Evolutionary conservation across 2,797 vertebrate species (phyloP).

Genomic region (Hylomyscus alleni): DNA sequence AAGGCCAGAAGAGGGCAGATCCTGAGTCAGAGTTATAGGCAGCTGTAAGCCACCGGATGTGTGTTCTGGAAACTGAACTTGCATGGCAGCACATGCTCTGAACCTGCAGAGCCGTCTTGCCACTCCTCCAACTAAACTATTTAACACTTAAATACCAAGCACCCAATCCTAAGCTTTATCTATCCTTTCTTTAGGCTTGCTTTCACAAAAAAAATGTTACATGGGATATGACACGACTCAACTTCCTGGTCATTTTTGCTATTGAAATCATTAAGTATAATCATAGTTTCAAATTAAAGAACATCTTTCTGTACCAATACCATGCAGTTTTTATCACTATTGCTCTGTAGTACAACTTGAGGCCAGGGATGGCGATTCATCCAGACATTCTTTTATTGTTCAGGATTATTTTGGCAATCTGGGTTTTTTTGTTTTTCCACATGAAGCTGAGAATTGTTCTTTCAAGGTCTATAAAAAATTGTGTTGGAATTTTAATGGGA

Average conservation of each 20-base stretch:
- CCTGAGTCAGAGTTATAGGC: neutral
- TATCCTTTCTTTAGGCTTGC: neutral
- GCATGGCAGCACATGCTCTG: neutral
- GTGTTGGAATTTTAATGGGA: no score
- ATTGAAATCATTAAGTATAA: slow-evolving; percentile 47
- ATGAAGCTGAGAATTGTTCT: no score
- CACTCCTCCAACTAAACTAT: neutral
- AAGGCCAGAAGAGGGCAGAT: neutral
- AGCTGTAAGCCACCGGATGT: neutral
- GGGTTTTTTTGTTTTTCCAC: no score
- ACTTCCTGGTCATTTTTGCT: slow-evolving; percentile 27
- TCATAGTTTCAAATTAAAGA: slow-evolving; percentile 46
- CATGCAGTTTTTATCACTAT: no score
- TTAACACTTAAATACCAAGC: slow-evolving; percentile 49
- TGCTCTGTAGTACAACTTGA: no score
- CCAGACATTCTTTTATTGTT: no score
- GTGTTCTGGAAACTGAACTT: neutral
- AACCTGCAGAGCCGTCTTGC: no score
- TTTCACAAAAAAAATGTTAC: neutral
- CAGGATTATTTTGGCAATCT: no score
- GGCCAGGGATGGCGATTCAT: no score
- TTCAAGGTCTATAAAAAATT: no score
- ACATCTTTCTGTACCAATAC: neutral
- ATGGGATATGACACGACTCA: neutral
- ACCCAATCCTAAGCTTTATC: slow-evolving; percentile 39